Percentiles rank a stretch among this genome's conserved stretches.
These are phyloP conservation scores for Homarus gammarus DNA, from an alignment of 2,888 invertebrate species.

Conservation along the genomic window DNA sequence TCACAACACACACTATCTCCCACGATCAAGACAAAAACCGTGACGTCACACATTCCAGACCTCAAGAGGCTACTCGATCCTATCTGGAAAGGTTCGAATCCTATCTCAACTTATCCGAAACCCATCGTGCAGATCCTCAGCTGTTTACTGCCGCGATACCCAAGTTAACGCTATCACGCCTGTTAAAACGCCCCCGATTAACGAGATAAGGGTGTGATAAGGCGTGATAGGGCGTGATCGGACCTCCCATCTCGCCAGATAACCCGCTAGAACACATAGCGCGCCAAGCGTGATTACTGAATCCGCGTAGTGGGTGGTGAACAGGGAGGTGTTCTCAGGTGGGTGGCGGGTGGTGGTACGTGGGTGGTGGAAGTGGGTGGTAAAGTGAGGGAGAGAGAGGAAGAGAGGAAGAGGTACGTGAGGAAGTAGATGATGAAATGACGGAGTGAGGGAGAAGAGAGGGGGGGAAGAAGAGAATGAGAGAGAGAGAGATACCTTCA, in stretches of 20 bases:
- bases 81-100: slow-evolving; percentile 50
- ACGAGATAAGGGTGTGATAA: slow-evolving; percentile 45
- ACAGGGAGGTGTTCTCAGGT: background rate
- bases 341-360: background rate
- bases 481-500: too few species aligned
- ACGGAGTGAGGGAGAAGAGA: too few species aligned
- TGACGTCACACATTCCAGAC: slow-evolving; percentile 43
- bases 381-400: too few species aligned
- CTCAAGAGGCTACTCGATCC: slow-evolving; percentile 47
- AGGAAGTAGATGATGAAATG: too few species aligned
- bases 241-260: slow-evolving; percentile 57
- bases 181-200: slow-evolving; percentile 55
- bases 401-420: too few species aligned
- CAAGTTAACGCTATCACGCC: slow-evolving; percentile 62
- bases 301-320: background rate
- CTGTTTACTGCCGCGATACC: slow-evolving; percentile 52
- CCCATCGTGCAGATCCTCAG: slow-evolving; percentile 54
- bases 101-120: slow-evolving; percentile 52
- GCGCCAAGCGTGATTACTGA: slow-evolving; percentile 39
- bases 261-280: slow-evolving; percentile 44
- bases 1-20: background rate
- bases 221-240: slow-evolving; percentile 52
- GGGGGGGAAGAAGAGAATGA: too few species aligned
- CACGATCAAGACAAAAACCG: background rate
- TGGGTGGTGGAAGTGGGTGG: background rate